A percentile compares a stretch with the other conserved stretches of the same genome.
phyloP scores from a whole-genome alignment of 2,797 vertebrate genomes.

The Lycodopsis pacificus region DNA sequence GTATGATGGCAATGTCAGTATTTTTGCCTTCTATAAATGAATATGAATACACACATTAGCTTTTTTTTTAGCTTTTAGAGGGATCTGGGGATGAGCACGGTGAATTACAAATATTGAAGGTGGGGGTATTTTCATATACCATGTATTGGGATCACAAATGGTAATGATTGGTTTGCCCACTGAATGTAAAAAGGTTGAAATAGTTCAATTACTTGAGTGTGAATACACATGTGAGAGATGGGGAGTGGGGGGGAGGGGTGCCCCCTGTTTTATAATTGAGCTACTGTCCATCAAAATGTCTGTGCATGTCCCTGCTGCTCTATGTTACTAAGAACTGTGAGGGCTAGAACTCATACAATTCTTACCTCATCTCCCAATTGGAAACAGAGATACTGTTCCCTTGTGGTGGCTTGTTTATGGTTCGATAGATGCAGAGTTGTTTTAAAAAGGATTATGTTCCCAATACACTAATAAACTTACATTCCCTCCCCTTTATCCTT shows the following conservation, averaged over 20 bases:
- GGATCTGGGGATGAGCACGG: neutral
- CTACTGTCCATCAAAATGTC: slow-evolving; percentile 25
- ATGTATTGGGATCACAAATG: slow-evolving; percentile 5
- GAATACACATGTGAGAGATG: neutral
- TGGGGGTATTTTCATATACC: neutral
- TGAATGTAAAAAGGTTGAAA: neutral
- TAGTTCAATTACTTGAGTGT: neutral
- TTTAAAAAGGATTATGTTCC: slow-evolving; percentile 52
- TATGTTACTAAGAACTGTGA: neutral
- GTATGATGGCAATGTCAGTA: no score
- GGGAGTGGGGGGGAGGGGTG: no score
- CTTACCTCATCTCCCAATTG: slow-evolving; percentile 5
- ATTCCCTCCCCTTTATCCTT: slow-evolving; percentile 28
- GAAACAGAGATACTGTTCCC: slow-evolving; percentile 4
- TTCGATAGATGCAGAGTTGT: slow-evolving; percentile 40
- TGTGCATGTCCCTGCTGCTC: neutral
- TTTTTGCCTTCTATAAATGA: neutral
- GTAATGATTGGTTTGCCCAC: neutral
- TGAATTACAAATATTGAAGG: neutral
- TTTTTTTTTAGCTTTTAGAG: neutral
- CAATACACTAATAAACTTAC: slow-evolving; percentile 38
- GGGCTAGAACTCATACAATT: neutral
- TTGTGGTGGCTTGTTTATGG: slow-evolving; percentile 35
- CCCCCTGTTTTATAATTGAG: neutral
- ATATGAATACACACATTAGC: neutral